These are phyloP conservation scores for Pedetes capensis DNA, from an alignment of 2,113 vertebrate genomes.

Conservation along the genomic window DNA sequence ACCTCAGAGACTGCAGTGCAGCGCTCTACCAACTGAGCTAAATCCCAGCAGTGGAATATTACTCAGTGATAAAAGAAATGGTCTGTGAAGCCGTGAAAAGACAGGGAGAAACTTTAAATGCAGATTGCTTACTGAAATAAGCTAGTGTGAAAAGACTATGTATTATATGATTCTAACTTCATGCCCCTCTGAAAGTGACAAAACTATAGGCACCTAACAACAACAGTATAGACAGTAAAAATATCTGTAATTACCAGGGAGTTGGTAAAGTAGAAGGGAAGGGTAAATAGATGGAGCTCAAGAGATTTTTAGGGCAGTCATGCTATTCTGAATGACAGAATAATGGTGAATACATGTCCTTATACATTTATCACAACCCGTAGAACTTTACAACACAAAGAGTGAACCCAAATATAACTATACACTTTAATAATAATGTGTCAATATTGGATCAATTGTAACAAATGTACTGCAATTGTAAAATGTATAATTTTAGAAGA, in stretches of 20 bases:
- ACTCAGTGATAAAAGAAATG: conserved; percentile 8
- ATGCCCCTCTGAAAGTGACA: neutral
- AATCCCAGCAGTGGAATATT: too few relatives aligned
- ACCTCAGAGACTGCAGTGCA: too few relatives aligned
- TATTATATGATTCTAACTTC: neutral
- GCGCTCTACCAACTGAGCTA: too few relatives aligned
- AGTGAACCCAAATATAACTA: neutral
- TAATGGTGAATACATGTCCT: neutral
- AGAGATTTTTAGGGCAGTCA: neutral
- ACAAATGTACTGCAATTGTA: neutral
- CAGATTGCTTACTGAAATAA: neutral
- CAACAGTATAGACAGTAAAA: too few relatives aligned
- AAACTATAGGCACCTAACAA: neutral
- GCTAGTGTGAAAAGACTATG: neutral
- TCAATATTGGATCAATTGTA: neutral
- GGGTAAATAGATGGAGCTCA: neutral
- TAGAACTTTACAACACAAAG: neutral
- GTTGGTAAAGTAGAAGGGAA: neutral
- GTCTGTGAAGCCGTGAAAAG: neutral
- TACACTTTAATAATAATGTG: neutral
- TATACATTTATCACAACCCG: neutral
- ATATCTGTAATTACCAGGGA: neutral
- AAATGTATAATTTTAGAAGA: neutral
- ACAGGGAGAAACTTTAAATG: neutral
- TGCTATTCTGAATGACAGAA: neutral